phyloP scores from a whole-genome alignment of 2,797 vertebrate genomes.

The Alca torda region DNA sequence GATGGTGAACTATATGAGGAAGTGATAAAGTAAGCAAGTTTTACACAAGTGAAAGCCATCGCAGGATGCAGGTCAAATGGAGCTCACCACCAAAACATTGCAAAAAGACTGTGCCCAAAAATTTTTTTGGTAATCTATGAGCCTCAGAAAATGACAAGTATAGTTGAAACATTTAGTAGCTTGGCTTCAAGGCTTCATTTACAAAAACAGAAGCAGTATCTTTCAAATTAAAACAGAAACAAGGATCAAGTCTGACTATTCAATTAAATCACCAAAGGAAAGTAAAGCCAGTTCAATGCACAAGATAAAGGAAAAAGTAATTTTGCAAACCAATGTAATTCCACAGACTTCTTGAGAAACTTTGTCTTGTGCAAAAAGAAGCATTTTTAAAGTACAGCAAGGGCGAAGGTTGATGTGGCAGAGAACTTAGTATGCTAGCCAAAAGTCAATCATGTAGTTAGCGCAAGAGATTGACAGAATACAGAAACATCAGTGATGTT shows the following conservation, averaged over 20 bases:
- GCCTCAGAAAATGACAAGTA: neutral
- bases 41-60: neutral
- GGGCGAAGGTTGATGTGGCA: neutral
- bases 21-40: neutral
- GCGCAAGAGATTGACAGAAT: neutral
- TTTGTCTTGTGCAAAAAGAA: neutral
- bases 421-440: neutral
- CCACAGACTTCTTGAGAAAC: neutral
- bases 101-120: neutral
- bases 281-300: neutral
- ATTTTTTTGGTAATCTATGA: neutral
- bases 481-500: neutral
- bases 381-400: neutral
- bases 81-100: neutral
- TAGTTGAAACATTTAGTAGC: neutral
- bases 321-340: neutral
- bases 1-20: neutral
- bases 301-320: neutral
- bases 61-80: neutral
- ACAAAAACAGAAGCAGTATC: neutral
- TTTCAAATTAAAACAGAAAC: neutral
- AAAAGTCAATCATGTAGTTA: neutral
- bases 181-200: neutral
- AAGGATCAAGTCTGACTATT: neutral
- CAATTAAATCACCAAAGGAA: neutral